Percentiles rank a stretch among this genome's conserved stretches.
phyloP scores from a whole-genome alignment of 92 coral and sea anemone genomes.

The Palythoa heliodiscus region DNA sequence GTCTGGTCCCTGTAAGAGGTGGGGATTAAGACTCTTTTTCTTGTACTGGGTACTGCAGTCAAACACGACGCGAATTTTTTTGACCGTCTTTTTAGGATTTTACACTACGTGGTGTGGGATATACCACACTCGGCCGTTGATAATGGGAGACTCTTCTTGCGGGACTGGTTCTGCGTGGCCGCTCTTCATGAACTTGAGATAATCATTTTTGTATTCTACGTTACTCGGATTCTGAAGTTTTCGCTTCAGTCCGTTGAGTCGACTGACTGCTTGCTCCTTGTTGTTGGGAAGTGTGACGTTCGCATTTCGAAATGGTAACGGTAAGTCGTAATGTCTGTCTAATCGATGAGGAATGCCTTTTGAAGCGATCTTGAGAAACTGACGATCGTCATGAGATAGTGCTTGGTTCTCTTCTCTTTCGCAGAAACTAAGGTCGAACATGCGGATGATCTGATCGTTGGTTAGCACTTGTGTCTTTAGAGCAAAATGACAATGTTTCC shows the following conservation, averaged over 20 bases:
- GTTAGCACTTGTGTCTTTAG: conserved; percentile 39
- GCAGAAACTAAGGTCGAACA: no score
- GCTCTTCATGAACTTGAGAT: conserved; percentile 9
- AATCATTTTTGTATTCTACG: neutral
- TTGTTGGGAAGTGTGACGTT: neutral
- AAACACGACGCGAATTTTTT: conserved; percentile 2
- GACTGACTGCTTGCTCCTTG: neutral
- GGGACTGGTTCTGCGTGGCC: conserved; percentile 23
- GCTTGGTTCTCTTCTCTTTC: neutral
- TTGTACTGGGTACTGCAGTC: conserved; percentile 26
- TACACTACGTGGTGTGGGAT: conserved; percentile 18
- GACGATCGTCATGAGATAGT: conserved; percentile 39
- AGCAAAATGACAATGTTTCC: conserved; percentile 40
- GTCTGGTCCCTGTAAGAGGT: conserved; percentile 40
- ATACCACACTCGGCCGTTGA: conserved; percentile 33
- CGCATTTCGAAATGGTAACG: conserved; percentile 15
- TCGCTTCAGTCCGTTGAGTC: neutral
- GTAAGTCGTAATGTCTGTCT: conserved; percentile 53
- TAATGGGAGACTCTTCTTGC: neutral
- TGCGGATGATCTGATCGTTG: neutral
- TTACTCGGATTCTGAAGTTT: conserved; percentile 3
- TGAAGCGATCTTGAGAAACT: neutral
- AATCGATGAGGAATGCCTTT: conserved; percentile 34
- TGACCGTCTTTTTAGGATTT: neutral
- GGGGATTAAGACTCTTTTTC: conserved; percentile 19